A percentile compares a stretch with the other conserved stretches of the same genome.
Conservation (phyloP, 2,113 vertebrate genomes). For the Amia ocellicauda region DNA sequence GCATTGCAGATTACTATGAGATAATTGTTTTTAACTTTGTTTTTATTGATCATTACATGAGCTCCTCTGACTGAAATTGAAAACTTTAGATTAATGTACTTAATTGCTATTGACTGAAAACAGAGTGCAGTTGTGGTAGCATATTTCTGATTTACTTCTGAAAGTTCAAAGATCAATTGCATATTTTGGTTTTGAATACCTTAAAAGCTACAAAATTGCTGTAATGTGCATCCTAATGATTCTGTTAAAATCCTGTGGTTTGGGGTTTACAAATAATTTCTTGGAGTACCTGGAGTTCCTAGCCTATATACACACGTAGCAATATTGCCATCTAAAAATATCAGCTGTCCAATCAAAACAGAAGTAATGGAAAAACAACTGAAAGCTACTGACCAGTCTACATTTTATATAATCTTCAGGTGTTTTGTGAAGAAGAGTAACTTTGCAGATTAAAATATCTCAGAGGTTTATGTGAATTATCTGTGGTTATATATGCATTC, state of each 20-base stretch:
- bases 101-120: conserved; percentile 6
- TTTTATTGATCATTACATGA: not conserved
- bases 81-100: not conserved
- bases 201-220: not conserved
- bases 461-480: too few relatives aligned
- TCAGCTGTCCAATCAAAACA: too few relatives aligned
- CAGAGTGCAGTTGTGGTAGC: not conserved
- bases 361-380: too few relatives aligned
- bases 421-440: not conserved
- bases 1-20: not conserved
- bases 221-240: not conserved
- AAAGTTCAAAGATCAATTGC: not conserved
- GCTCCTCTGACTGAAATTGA: not conserved
- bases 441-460: not conserved
- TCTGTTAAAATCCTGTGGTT: too few relatives aligned
- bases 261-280: too few relatives aligned
- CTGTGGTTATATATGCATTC: too few relatives aligned
- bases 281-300: too few relatives aligned
- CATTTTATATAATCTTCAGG: too few relatives aligned
- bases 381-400: too few relatives aligned
- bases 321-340: too few relatives aligned
- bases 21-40: not conserved
- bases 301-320: too few relatives aligned
- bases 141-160: not conserved
- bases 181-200: not conserved